Evolutionary conservation across 2,888 invertebrate genomes (phyloP), one percentile per base, ranked within the genome.

Genomic region (Mylabris sibirica): DNA sequence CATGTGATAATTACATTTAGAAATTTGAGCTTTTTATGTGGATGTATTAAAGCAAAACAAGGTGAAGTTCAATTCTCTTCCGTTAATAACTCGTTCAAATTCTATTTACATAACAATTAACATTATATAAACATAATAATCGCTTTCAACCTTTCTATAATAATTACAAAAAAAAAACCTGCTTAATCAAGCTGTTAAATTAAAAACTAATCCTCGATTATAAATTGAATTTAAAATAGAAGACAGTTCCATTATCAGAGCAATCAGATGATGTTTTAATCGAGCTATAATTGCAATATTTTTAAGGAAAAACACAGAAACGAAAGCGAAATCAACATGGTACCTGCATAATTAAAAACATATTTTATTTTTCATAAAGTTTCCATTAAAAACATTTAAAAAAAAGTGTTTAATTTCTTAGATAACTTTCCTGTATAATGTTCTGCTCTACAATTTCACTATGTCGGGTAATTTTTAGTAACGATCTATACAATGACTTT

Each of bases 21-120:
- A 24, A 49, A 24, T 34, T n/a, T 30, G 30, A 63, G 11, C 34
- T 35, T 61, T 14, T 24, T 24, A 53, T 30, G 30, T 30, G 5
- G 24, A 57, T 24, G 11, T 4, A 24, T 22, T 14, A 57, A 3
- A 53, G 22, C 3, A 5, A 57, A 57, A 4, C 24, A 59, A 64
- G 64, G 64, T 64, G 64, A 64, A 64, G 64, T 64, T 64, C 59
- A 64, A 59, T 59, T 64, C 35, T 38, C 57, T 64, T 64, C 44
- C 49, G 44, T 8, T 34, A 53, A 30, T 59, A 64, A 63, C 12
- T 57, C 59, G 38, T 12, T 30, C n/a, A 4, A 8, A 9, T 22
- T n/a, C 11, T 14, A 9, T 35, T 22, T 61, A 30, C 59, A 24
- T 60, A 34, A 65, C 34, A 24, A 17, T 65, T 68, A 53, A 1